Conservation (phyloP, 37 sponge, comb jelly and placozoan genomes). For the Tethya wilhelma region DNA sequence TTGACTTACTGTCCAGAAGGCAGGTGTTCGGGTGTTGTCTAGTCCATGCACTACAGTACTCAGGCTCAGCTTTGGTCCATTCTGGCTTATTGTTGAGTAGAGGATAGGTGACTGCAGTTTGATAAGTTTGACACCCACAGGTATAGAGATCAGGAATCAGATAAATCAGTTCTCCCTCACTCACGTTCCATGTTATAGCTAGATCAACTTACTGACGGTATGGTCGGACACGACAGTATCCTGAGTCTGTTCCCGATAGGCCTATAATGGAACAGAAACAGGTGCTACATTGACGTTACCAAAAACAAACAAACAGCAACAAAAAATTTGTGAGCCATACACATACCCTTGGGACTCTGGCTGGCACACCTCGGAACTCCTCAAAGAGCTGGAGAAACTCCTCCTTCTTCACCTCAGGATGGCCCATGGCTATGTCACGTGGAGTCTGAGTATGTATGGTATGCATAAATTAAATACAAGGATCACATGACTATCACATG, state of each 20-base stretch:
- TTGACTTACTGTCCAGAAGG: conserved; percentile 67
- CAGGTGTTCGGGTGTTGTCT: conserved; percentile 66
- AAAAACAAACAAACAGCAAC: not conserved
- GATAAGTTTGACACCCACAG: not conserved
- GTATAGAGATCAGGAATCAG: not conserved
- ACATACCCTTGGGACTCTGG: conserved; percentile 46
- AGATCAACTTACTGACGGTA: not conserved
- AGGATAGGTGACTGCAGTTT: conserved; percentile 60
- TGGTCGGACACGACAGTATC: not conserved
- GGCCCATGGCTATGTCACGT: conserved; percentile 37
- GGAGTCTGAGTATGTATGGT: conserved; percentile 19
- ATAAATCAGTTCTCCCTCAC: not conserved
- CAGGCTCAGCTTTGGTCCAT: conserved; percentile 58
- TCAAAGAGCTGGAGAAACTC: conserved; percentile 60
- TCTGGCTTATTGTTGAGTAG: conserved; percentile 56
- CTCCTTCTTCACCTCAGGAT: conserved; percentile 56
- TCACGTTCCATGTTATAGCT: not conserved
- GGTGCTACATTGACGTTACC: not conserved
- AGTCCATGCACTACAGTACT: conserved; percentile 65
- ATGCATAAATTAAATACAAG: not conserved
- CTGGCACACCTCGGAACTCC: conserved; percentile 20
- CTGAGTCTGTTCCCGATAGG: conserved; percentile 4
- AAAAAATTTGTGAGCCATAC: not conserved
- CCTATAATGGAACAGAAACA: not conserved
- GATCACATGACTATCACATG: not conserved